These are phyloP conservation scores for Leiothrix lutea DNA, from an alignment of 2,113 vertebrate species.

Conservation along the genomic window DNA sequence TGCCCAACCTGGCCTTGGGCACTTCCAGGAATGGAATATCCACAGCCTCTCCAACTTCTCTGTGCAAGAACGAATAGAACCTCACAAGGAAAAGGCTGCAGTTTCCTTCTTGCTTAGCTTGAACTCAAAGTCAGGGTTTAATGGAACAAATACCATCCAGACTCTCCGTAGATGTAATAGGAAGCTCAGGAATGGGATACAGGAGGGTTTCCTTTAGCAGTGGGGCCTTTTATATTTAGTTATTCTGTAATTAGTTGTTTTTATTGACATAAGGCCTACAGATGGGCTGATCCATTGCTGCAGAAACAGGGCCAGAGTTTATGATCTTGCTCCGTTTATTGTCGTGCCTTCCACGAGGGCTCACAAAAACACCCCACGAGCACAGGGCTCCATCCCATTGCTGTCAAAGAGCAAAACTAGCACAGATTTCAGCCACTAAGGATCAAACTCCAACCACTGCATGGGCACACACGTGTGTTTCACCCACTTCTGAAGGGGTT, in stretches of 20 bases:
- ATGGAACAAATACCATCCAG: background rate
- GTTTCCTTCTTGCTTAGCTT: background rate
- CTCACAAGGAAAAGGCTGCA: background rate
- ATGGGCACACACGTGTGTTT: background rate
- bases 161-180: background rate
- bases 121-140: background rate
- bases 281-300: conserved; percentile 9
- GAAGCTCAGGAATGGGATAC: conserved; percentile 2
- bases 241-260: conserved; percentile 54
- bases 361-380: background rate
- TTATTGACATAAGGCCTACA: conserved; percentile 61
- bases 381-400: background rate
- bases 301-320: background rate
- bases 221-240: conserved; percentile 27
- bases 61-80: background rate
- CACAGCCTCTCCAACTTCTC: background rate
- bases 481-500: background rate
- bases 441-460: background rate
- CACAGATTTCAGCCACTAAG: background rate
- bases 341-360: background rate
- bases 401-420: background rate
- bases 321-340: background rate
- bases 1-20: background rate
- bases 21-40: background rate
- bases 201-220: conserved; percentile 22